Evolutionary conservation across 2,113 vertebrate genomes (phyloP).

Genomic region (Aptenodytes patagonicus): DNA sequence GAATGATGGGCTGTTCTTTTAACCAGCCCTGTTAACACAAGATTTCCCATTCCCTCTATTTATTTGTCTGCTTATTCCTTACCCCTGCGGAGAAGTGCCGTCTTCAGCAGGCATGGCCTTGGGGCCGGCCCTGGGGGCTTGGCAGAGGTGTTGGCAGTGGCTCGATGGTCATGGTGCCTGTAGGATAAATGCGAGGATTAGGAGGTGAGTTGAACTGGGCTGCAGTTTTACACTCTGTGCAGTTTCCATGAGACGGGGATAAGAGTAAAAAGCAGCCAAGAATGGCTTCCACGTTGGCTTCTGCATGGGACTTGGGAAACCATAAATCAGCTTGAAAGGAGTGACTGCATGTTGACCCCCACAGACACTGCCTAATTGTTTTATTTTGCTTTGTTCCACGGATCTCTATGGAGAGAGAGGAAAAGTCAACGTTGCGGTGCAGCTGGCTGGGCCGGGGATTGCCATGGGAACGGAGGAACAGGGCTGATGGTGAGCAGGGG

Average conservation of each 20-base stretch:
- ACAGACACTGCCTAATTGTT: neutral
- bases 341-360: neutral
- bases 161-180: fast-evolving
- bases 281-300: neutral
- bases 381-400: neutral
- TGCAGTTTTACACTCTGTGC: neutral
- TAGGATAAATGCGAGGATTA: fast-evolving
- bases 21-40: neutral
- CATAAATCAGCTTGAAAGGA: neutral
- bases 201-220: neutral
- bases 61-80: neutral
- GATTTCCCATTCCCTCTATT: fast-evolving
- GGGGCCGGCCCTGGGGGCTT: neutral
- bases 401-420: neutral
- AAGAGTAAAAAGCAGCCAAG: neutral
- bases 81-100: fast-evolving
- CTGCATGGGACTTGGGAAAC: neutral
- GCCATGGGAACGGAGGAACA: neutral
- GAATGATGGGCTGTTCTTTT: neutral
- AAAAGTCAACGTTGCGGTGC: fast-evolving
- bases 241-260: fast-evolving
- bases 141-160: neutral
- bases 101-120: neutral
- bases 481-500: neutral
- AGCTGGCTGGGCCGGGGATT: neutral